Percentiles rank a stretch among this genome's conserved stretches.
Evolutionary conservation across 2,113 vertebrate species (phyloP).

Genomic region (Zeus faber): DNA sequence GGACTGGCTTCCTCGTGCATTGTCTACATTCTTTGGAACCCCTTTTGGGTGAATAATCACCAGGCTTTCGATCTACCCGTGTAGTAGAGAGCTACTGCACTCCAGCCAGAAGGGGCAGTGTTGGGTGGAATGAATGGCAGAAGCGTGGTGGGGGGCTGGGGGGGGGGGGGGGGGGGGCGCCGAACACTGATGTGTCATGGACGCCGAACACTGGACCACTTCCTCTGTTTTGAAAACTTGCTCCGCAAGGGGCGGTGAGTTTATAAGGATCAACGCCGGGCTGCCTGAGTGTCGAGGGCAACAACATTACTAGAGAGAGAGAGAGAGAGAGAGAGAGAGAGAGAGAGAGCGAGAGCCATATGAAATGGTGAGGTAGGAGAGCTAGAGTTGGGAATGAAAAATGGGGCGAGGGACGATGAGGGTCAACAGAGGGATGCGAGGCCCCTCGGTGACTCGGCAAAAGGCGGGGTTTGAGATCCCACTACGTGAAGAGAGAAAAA

Average conservation of each 20-base stretch:
- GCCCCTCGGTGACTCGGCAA: no score
- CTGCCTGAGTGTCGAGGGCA: conserved; percentile 9
- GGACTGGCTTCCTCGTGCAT: no score
- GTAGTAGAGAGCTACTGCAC: no score
- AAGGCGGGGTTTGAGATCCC: no score
- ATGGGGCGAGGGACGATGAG: conserved; percentile 13
- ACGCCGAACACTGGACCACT: conserved; percentile 20
- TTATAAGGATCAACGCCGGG: neutral
- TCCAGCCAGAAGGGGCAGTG: no score
- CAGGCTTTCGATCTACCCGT: no score
- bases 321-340: conserved; percentile 1
- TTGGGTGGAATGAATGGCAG: no score
- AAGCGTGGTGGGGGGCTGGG: no score
- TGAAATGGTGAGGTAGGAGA: neutral
- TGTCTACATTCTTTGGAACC: no score
- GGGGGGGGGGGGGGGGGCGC: neutral
- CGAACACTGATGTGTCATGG: neutral
- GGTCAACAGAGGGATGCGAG: no score
- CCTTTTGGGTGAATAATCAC: no score
- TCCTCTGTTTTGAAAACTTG: conserved; percentile 28
- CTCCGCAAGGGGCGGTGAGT: conserved; percentile 10
- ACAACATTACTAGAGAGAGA: conserved; percentile 27
- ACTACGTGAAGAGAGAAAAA: conserved; percentile 21
- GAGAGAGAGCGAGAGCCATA: neutral
- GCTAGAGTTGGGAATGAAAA: conserved; percentile 9